Evolutionary conservation across 2,113 vertebrate genomes (phyloP).

Genomic region (Nettapus auritus): DNA sequence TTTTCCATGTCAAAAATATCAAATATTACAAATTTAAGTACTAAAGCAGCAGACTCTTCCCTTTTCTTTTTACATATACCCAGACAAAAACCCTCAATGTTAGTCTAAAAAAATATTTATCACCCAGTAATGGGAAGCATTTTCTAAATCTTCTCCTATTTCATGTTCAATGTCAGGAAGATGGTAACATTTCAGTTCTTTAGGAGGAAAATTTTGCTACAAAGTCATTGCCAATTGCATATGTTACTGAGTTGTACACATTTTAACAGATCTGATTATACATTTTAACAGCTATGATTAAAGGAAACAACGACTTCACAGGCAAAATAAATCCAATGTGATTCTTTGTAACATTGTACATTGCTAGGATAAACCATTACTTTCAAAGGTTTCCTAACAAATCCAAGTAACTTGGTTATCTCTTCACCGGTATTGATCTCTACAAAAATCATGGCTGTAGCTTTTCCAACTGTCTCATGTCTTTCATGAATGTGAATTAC

Average conservation of each 20-base stretch:
- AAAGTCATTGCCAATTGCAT: background rate
- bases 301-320: background rate
- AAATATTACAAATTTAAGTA: background rate
- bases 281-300: background rate
- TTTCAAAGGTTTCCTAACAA: background rate
- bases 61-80: background rate
- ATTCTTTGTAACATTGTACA: background rate
- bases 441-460: background rate
- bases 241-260: background rate
- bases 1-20: background rate
- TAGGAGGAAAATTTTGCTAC: background rate
- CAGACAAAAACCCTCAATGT: background rate
- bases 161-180: background rate
- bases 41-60: background rate
- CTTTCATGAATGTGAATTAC: background rate
- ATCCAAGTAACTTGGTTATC: background rate
- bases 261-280: background rate
- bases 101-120: background rate
- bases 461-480: background rate
- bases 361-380: background rate
- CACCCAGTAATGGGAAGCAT: background rate
- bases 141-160: background rate
- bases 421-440: background rate
- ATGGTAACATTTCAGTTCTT: background rate
- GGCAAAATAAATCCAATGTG: background rate